These are phyloP conservation scores for Hemibagrus wyckioides DNA, from an alignment of 2,113 vertebrate genomes.

Conservation along the genomic window DNA sequence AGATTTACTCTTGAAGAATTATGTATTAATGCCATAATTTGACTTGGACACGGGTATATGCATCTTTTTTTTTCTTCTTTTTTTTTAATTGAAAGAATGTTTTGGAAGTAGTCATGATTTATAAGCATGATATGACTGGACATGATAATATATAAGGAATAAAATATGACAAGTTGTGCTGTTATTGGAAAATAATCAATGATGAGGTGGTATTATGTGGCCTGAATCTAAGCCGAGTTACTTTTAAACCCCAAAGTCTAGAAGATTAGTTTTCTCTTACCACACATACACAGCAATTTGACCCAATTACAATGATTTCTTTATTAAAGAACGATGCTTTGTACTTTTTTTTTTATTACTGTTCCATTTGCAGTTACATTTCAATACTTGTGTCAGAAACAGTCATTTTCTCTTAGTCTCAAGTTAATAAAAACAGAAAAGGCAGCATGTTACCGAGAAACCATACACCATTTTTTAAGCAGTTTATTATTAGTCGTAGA, in stretches of 20 bases:
- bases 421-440: not conserved
- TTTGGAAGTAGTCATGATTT: not conserved
- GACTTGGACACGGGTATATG: not conserved
- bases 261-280: not conserved
- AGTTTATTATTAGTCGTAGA: not conserved
- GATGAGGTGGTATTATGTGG: not conserved
- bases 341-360: too few species aligned
- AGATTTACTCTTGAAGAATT: not conserved
- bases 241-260: not conserved
- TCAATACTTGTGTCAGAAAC: not conserved
- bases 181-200: not conserved
- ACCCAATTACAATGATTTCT: not conserved
- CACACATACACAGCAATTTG: not conserved
- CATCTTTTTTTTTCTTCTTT: not conserved
- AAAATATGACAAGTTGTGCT: not conserved
- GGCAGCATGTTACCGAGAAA: not conserved
- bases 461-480: not conserved
- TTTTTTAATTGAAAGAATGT: not conserved
- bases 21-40: not conserved
- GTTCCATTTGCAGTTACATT: not conserved
- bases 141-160: not conserved
- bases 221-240: not conserved
- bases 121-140: not conserved
- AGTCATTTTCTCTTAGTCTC: not conserved
- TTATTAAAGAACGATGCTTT: too few species aligned